Evolutionary conservation across 2,797 vertebrate species (phyloP).

Genomic region (Periophthalmus magnuspinnatus): DNA sequence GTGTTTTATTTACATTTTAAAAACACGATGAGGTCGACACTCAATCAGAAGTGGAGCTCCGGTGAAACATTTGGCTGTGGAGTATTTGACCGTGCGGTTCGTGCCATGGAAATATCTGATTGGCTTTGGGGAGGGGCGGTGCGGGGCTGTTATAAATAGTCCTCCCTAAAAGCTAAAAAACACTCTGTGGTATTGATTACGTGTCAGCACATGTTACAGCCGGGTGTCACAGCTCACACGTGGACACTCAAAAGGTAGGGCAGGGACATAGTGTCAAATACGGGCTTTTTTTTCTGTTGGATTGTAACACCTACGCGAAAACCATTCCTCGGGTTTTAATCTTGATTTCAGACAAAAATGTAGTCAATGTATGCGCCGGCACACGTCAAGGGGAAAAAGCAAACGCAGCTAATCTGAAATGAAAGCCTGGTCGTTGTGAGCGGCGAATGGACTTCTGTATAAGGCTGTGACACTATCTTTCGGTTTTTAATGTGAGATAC

Average conservation of each 20-base stretch:
- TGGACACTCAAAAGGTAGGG: constrained; percentile 7
- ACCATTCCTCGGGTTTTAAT: constrained; percentile 1
- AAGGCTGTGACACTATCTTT: constrained; percentile 1
- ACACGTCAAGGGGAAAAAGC: constrained; percentile 1
- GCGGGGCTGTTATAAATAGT: constrained; percentile 69
- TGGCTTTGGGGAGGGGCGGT: constrained; percentile 61
- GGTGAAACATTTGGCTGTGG: background rate
- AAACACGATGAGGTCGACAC: background rate
- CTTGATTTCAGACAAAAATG: background rate
- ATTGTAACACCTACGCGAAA: constrained; percentile 1
- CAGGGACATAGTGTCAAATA: constrained; percentile 22
- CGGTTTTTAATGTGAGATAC: background rate
- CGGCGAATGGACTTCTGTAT: background rate
- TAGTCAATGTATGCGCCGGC: background rate
- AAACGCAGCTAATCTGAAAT: constrained; percentile 5
- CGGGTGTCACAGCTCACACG: constrained; percentile 55
- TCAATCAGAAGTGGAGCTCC: background rate
- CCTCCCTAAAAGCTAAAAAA: constrained; percentile 77
- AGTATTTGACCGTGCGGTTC: constrained; percentile 21
- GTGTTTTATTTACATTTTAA: background rate
- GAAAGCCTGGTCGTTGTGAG: background rate
- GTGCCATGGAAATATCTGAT: constrained; percentile 70
- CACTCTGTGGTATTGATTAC: constrained; percentile 76
- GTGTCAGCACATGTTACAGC: constrained; percentile 76
- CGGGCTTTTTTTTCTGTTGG: constrained; percentile 8